A percentile compares a stretch with the other conserved stretches of the same genome.
Evolutionary conservation across 2,888 invertebrate genomes (phyloP).

Genomic region (Habroteleia sp.): DNA sequence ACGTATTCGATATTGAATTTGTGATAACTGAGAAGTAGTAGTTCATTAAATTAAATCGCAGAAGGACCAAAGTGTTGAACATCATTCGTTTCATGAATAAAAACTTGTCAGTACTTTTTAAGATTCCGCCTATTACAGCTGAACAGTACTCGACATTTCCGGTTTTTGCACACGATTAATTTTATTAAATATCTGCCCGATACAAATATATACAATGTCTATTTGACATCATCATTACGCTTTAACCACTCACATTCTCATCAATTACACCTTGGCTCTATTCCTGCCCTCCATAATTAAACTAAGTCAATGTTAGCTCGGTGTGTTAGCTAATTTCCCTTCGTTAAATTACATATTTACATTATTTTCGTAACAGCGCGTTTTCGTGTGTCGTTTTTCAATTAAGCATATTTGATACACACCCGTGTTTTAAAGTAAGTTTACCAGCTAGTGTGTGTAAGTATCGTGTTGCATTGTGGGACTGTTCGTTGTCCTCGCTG

Average conservation of each 20-base stretch:
- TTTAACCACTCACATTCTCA: not conserved
- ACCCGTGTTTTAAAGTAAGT: slow-evolving; percentile 12
- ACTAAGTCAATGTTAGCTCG: slow-evolving; percentile 11
- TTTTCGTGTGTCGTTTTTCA: slow-evolving; percentile 19
- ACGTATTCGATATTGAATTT: no score
- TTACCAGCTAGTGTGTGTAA: slow-evolving; percentile 11
- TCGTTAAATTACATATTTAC: not conserved
- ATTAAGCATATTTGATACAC: slow-evolving; percentile 26
- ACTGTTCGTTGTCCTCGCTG: slow-evolving; percentile 19
- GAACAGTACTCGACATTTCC: not conserved
- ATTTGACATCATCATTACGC: not conserved
- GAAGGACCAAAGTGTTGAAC: not conserved
- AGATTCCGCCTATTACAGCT: not conserved
- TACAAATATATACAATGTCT: not conserved
- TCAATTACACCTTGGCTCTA: slow-evolving; percentile 1
- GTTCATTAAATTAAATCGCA: slow-evolving; percentile 11
- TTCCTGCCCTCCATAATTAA: not conserved
- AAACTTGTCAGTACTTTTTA: not conserved
- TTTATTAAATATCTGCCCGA: not conserved
- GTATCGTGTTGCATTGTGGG: slow-evolving; percentile 22
- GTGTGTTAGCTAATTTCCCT: slow-evolving; percentile 14
- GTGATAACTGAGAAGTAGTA: not conserved
- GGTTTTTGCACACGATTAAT: not conserved
- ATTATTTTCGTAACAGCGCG: not conserved
- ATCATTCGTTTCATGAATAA: slow-evolving; percentile 9